Evolutionary conservation across 2,113 vertebrate species (phyloP).

Genomic region (Gopherus flavomarginatus): DNA sequence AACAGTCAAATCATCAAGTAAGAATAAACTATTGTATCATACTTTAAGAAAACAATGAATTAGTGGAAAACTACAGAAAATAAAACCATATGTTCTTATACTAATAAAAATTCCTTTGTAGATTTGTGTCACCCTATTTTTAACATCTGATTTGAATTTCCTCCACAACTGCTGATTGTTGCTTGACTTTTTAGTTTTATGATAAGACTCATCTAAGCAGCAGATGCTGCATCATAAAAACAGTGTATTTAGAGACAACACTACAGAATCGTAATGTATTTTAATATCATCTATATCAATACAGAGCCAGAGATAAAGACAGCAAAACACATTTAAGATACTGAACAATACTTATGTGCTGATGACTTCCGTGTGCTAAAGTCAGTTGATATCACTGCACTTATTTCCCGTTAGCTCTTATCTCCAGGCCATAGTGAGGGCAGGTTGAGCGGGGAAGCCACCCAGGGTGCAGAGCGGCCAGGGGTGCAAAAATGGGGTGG

Average conservation of each 20-base stretch:
- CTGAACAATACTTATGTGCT: fast-evolving
- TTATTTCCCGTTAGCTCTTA: background rate
- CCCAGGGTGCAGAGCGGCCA: too few species aligned
- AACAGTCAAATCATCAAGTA: background rate
- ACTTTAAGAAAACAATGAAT: background rate
- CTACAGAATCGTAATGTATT: background rate
- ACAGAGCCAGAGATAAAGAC: background rate
- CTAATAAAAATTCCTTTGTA: background rate
- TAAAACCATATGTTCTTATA: background rate
- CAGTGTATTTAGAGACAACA: background rate
- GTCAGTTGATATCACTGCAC: background rate
- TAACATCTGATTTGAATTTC: background rate
- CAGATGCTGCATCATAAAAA: background rate
- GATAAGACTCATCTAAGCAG: background rate
- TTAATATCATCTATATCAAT: background rate
- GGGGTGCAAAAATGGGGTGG: too few species aligned
- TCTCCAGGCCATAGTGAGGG: too few species aligned
- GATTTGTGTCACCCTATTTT: background rate
- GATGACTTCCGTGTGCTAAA: background rate
- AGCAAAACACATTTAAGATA: background rate
- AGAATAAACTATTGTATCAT: background rate
- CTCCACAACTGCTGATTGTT: background rate
- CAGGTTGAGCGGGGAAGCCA: too few species aligned
- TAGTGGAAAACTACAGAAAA: background rate
- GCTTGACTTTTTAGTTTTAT: background rate